These are phyloP conservation scores for Acropora yongei DNA, from an alignment of 64 coral and sea anemone species.

Conservation along the genomic window DNA sequence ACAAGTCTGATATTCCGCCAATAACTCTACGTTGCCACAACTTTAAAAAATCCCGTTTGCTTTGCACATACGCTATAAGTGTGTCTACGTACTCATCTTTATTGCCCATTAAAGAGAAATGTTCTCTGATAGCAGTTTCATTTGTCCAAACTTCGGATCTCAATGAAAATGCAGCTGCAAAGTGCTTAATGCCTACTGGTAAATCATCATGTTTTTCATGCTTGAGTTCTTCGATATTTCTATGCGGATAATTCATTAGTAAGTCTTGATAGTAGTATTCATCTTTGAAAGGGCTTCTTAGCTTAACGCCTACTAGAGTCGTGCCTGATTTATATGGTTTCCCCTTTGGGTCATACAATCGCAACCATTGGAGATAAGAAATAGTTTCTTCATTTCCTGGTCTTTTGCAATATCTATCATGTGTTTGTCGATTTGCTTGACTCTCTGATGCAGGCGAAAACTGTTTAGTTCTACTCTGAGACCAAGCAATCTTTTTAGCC, in stretches of 20 bases:
- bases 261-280: neutral
- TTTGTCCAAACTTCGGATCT: neutral
- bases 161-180: neutral
- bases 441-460: neutral
- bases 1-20: no score
- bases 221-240: neutral
- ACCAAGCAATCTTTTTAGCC: neutral
- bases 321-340: neutral
- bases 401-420: neutral
- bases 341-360: neutral
- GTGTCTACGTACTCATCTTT: neutral
- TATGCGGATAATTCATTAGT: neutral
- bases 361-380: neutral
- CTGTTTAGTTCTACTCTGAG: neutral
- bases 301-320: neutral
- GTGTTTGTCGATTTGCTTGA: neutral
- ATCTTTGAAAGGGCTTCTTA: neutral
- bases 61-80: neutral
- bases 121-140: neutral
- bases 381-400: neutral
- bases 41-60: neutral
- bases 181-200: neutral
- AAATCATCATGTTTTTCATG: neutral
- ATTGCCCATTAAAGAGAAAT: neutral
- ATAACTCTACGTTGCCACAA: neutral